Conservation (phyloP, 2,113 vertebrate genomes). For the Lichenostomus cassidix region DNA sequence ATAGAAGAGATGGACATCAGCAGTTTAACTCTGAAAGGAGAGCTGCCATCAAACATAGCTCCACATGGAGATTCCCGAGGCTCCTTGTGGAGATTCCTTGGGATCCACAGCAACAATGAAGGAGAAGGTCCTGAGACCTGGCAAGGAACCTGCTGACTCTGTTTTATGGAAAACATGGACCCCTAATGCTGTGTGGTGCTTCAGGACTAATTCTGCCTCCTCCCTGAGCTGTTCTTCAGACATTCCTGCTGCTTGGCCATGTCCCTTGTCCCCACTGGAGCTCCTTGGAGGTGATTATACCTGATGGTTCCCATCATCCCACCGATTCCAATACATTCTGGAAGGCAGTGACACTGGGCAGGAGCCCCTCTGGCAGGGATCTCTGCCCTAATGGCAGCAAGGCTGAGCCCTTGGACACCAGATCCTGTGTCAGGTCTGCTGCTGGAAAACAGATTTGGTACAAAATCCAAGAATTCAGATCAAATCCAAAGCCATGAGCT, state of each 20-base stretch:
- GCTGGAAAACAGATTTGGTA: not conserved
- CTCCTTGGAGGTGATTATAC: not conserved
- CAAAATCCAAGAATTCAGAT: not conserved
- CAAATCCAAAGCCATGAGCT: not conserved
- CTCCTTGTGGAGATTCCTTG: not conserved
- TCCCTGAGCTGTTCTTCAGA: rapidly evolving
- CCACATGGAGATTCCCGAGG: not conserved
- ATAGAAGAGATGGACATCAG: not conserved
- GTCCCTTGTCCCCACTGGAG: not conserved
- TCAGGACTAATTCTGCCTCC: not conserved
- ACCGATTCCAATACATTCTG: not conserved
- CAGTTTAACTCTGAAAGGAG: not conserved
- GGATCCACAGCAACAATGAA: rapidly evolving
- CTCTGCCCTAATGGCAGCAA: not conserved
- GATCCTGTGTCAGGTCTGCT: rapidly evolving
- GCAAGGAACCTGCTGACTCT: not conserved
- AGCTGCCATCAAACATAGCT: no score
- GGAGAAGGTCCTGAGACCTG: not conserved
- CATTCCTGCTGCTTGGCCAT: not conserved
- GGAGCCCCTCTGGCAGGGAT: not conserved
- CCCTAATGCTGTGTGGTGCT: no score
- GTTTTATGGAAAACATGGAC: rapidly evolving
- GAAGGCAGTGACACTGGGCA: rapidly evolving
- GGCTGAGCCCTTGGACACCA: no score
- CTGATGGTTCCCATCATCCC: not conserved